These are phyloP conservation scores for Drosophila nigricruria DNA, from an alignment of 2,888 invertebrate genomes.

Conservation along the genomic window DNA sequence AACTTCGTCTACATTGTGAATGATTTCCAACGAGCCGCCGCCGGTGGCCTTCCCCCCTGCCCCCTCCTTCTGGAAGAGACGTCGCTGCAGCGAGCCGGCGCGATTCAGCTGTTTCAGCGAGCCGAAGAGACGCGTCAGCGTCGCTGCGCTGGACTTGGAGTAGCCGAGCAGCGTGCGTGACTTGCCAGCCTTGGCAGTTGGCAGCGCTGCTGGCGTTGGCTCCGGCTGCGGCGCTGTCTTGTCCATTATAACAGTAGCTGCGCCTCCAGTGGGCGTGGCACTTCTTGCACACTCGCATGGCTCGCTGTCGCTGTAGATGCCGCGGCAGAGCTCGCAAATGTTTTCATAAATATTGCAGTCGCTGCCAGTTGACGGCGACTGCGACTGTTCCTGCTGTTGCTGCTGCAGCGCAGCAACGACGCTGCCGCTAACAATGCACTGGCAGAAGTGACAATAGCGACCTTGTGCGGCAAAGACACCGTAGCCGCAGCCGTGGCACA, in stretches of 20 bases:
- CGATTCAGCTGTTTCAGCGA: conserved; percentile 76
- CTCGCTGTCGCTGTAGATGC: conserved; percentile 77
- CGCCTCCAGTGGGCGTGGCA: conserved; percentile 15
- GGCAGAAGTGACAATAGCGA: conserved; percentile 83
- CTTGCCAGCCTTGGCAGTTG: conserved; percentile 37
- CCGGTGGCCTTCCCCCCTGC: conserved; percentile 6
- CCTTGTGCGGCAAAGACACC: conserved; percentile 83
- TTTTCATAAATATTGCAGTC: conserved; percentile 83
- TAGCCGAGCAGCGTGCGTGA: conserved; percentile 59
- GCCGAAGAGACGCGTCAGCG: conserved; percentile 75
- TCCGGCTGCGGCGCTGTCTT: not conserved
- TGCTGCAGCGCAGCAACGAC: conserved; percentile 48
- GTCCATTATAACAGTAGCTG: not conserved
- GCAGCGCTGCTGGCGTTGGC: not conserved
- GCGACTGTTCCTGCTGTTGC: conserved; percentile 3
- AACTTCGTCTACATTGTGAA: conserved; percentile 84
- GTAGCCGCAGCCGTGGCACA: conserved; percentile 84
- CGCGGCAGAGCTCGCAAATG: conserved; percentile 83
- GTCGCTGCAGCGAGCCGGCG: conserved; percentile 64
- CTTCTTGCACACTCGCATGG: conserved; percentile 67
- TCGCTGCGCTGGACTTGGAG: conserved; percentile 64
- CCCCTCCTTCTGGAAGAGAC: conserved; percentile 46
- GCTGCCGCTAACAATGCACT: conserved; percentile 81
- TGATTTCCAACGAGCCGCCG: conserved; percentile 77
- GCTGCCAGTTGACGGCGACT: conserved; percentile 15